A percentile compares a stretch with the other conserved stretches of the same genome.
Evolutionary conservation across 1,140 invertebrate genomes (phyloP).

Genomic region (Delia radicum): DNA sequence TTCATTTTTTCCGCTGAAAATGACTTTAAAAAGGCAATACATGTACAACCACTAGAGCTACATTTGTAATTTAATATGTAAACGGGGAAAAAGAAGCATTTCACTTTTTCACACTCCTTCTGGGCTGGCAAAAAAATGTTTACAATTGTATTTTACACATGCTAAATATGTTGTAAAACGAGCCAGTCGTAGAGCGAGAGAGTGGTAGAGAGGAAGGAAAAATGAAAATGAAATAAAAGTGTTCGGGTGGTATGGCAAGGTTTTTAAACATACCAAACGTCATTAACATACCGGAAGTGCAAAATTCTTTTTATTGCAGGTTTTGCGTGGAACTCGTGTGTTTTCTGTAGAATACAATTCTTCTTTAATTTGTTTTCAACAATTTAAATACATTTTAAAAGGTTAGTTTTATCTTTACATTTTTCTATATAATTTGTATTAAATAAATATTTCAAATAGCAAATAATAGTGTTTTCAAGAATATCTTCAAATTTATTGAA

Average conservation of each 20-base stretch:
- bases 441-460: no score
- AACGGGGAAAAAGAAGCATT: not conserved
- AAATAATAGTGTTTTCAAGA: no score
- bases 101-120: not conserved
- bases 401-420: no score
- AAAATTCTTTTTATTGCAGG: no score
- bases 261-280: not conserved
- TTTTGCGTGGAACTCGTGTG: no score
- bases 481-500: no score
- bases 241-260: not conserved
- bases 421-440: no score
- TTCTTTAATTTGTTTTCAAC: no score
- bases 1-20: not conserved
- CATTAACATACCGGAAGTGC: not conserved
- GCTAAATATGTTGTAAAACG: not conserved
- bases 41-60: not conserved
- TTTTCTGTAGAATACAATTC: no score
- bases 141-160: conserved; percentile 9
- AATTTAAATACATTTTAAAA: no score
- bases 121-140: not conserved
- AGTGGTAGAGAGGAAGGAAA: no score
- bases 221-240: not conserved
- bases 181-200: not conserved
- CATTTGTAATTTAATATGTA: not conserved
- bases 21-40: not conserved